Base-by-base conservation (phyloP, 2,113 vertebrate species). In the Megaceryle maxima region DNA sequence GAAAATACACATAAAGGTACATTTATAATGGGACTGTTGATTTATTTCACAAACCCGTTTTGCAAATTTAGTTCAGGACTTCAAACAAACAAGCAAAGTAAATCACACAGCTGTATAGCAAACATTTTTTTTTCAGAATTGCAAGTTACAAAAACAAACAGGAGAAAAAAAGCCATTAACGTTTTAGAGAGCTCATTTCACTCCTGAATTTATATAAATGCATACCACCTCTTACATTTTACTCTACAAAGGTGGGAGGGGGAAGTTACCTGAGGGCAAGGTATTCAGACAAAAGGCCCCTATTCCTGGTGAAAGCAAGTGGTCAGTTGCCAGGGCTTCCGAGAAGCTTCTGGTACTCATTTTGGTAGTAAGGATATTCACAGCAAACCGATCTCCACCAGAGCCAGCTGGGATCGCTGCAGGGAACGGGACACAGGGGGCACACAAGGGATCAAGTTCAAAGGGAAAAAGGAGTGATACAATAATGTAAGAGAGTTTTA, bases 331-430 rank as follows among this genome's bases (percentile, higher is more conserved):
- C 97, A 98, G 6, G 94, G 96, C 94, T 96, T 97, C 97, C 88
- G 96, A 97, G 96, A 95, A 88, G 96, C 95, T 97, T 82, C 97
- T 92, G 96, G 97, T 90, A 91, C 90, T 92, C 97, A 97, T 93
- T 97, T 97, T 94, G 96, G 94, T 97, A 95, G 95, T 83, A 96
- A 97, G 92, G 97, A 94, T 94, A 97, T 95, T 97, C 97, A 96
- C 96, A 97, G 97, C 96, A 96, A 97, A 97, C 67, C 97, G 95
- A 97, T 95, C 96, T 98, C 97, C 98, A 98, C 97, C 96, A 97
- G 68, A 98, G 97, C 96, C 97, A 98, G 96, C 97, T 98, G 95
- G 96, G 96, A 95, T 79, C 82, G 60, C 98, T 98, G 98, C 83
- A 98, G 97, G 98, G 97, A 97, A 97, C 4, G 96, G 97, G 97